phyloP scores from a whole-genome alignment of 2,113 vertebrate species.

The Silurus glanis region DNA sequence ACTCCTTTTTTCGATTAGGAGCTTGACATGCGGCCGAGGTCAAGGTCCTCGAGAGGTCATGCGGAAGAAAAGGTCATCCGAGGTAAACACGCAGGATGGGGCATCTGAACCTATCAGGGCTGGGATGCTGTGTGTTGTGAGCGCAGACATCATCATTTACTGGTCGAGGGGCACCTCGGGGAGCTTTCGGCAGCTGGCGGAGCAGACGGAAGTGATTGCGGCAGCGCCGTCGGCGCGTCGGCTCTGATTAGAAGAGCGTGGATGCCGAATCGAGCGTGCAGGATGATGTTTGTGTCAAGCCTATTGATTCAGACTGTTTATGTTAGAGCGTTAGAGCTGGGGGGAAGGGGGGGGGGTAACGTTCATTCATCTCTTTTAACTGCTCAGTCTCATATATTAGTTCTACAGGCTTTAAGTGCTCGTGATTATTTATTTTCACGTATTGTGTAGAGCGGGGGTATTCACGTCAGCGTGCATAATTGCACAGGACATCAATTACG shows the following conservation, averaged over 20 bases:
- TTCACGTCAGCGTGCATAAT: neutral
- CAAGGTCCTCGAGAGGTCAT: neutral
- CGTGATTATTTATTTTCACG: neutral
- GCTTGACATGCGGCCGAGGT: neutral
- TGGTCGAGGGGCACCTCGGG: slow-evolving; percentile 27
- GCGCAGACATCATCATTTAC: slow-evolving; percentile 36
- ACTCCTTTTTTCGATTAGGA: neutral
- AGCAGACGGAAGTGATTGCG: slow-evolving; percentile 37
- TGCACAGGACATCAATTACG: neutral
- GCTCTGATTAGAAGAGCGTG: slow-evolving; percentile 36
- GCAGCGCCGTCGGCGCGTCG: slow-evolving; percentile 19
- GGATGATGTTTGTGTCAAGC: slow-evolving; percentile 12
- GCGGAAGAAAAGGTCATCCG: neutral
- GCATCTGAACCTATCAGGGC: neutral
- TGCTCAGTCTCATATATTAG: neutral
- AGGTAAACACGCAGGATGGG: neutral
- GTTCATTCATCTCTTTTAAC: neutral
- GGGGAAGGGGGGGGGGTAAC: neutral
- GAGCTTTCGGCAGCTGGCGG: slow-evolving; percentile 44
- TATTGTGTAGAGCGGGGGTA: neutral
- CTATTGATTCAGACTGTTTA: slow-evolving; percentile 27
- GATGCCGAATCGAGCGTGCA: slow-evolving; percentile 17
- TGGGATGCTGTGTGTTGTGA: slow-evolving; percentile 8
- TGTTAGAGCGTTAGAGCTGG: neutral
- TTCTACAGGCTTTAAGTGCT: neutral